Evolutionary conservation across 2,113 vertebrate species (phyloP).

Genomic region (Heptranchias perlo): DNA sequence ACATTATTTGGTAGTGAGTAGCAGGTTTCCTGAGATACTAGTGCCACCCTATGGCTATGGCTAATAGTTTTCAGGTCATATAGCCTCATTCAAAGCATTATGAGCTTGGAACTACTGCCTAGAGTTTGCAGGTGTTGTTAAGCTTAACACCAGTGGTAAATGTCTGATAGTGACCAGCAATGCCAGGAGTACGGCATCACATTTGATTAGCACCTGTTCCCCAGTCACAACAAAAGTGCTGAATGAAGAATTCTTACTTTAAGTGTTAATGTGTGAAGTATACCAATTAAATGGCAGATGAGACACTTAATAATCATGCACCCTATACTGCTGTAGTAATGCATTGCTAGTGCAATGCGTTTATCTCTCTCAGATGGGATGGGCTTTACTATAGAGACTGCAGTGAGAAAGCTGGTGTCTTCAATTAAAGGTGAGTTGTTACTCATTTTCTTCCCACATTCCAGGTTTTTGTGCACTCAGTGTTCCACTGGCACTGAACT

Average conservation of each 20-base stretch:
- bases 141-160: background rate
- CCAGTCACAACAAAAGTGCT: background rate
- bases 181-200: background rate
- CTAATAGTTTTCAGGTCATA: too few relatives aligned
- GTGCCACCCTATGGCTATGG: slow-evolving; percentile 17
- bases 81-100: background rate
- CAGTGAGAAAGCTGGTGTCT: background rate
- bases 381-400: background rate
- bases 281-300: background rate
- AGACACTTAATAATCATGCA: background rate
- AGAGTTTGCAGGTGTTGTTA: background rate
- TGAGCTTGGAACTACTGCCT: background rate
- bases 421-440: background rate
- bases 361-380: background rate
- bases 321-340: background rate
- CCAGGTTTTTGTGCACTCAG: background rate
- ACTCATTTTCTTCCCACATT: background rate
- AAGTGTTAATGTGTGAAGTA: background rate
- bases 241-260: background rate
- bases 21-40: background rate
- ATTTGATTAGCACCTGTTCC: background rate
- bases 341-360: background rate
- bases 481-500: background rate
- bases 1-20: background rate
- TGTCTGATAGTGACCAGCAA: background rate